These are phyloP conservation scores for Gnathonemus echidnorhynchus DNA, from an alignment of 2,113 vertebrate species.

Conservation along the genomic window DNA sequence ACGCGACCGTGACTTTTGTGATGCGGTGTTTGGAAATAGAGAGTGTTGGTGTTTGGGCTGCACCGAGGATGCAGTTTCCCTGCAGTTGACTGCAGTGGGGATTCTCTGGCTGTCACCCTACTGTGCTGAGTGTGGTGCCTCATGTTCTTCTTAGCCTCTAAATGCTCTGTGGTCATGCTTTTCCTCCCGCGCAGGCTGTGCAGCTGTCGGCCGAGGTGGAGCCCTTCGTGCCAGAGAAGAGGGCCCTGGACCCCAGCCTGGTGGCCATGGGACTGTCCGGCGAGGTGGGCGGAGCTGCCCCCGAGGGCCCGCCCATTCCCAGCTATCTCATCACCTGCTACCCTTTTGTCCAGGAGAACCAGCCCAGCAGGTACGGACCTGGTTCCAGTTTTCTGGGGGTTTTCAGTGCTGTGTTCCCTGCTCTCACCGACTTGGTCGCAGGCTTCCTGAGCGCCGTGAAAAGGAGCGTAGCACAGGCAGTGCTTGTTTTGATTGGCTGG, in stretches of 20 bases:
- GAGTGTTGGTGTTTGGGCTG: neutral
- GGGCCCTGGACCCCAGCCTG: constrained; percentile 77
- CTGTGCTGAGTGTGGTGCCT: neutral
- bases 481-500: neutral
- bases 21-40: neutral
- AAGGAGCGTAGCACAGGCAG: neutral
- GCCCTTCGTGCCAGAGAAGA: constrained; percentile 95
- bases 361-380: constrained; percentile 81
- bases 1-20: neutral
- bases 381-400: neutral
- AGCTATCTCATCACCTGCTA: constrained; percentile 98
- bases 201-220: constrained; percentile 97
- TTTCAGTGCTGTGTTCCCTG: neutral
- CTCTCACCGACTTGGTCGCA: neutral
- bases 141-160: neutral
- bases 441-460: neutral
- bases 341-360: constrained; percentile 96
- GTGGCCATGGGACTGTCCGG: constrained; percentile 81
- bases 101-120: neutral
- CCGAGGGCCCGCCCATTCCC: constrained; percentile 85
- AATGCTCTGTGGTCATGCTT: neutral
- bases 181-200: constrained; percentile 68
- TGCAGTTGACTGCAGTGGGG: neutral
- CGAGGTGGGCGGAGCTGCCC: constrained; percentile 57
- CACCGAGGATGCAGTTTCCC: neutral